Evolutionary conservation across 2,888 invertebrate species (phyloP).

Genomic region (Eudemis profundana): DNA sequence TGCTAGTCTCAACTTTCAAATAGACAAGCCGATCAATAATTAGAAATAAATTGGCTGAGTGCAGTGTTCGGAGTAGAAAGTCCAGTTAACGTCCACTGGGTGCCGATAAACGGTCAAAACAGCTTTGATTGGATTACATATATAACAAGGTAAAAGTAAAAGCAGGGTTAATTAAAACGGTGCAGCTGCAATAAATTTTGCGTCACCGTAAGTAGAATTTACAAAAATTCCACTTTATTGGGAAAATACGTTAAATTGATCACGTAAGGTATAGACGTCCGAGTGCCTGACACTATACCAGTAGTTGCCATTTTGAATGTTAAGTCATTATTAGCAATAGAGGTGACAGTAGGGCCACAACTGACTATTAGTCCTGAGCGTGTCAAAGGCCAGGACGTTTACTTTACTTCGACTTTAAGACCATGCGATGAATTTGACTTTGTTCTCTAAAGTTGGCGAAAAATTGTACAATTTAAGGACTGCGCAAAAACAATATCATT

Average conservation of each 20-base stretch:
- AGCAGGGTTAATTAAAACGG: constrained; percentile 12
- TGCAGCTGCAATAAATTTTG: neutral
- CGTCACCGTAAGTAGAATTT: neutral
- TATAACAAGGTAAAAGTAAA: constrained; percentile 28
- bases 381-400: no score
- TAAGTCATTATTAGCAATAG: no score
- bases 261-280: neutral
- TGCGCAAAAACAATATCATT: no score
- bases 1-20: constrained; percentile 40
- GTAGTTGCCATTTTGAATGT: no score
- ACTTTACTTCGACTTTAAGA: no score
- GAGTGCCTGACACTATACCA: no score
- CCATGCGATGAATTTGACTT: no score
- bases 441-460: no score
- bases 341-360: no score
- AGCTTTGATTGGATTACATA: constrained; percentile 14
- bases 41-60: constrained; percentile 40
- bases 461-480: no score
- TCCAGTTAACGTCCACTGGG: constrained; percentile 21
- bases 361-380: no score
- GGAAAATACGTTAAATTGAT: neutral
- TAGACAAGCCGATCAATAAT: constrained; percentile 36
- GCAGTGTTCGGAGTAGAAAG: constrained; percentile 35
- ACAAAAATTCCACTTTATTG: neutral
- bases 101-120: constrained; percentile 21